Base-by-base conservation (phyloP, 2,797 vertebrate species). In the Chanos chanos region DNA sequence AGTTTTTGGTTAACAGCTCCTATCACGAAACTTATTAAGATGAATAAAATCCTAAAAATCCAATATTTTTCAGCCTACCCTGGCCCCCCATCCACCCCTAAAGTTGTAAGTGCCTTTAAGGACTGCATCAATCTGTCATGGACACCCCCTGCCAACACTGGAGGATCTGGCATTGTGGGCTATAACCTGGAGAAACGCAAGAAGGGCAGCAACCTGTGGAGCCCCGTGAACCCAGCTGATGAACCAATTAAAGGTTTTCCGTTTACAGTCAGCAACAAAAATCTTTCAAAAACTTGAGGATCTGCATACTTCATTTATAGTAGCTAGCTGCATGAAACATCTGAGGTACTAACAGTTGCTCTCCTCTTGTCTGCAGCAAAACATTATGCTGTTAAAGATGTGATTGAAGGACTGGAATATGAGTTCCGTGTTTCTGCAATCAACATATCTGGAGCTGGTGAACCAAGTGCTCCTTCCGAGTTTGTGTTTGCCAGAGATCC, bases 111-210 rank as follows among this genome's bases (percentile, higher is more conserved):
- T 22, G 84, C 90, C 70, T 92, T 84, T 69, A 94, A 83, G 67
- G 55, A 88, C 64, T 82, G 80, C 65, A 85, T 97, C 76, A 90
- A 67, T 1, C 81, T 97, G 28, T 58, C 87, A 4, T 97, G 95
- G 96, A 64, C 53, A 21, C 82, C 86, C 5, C 94, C 94, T 1
- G 3, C 53, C 9, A 83, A 88, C 62, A 88, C 87, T 0, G 91
- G 93, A 41, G 87, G 87, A 12, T 89, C 90, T 40, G 83, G 40
- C 51, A 88, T 96, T 70, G 55, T 90, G 51, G 94, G 95, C 30
- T 97, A 95, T 68, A 76, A 89, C 0, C 3, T 95, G 22, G 94
- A 98, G 64, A 97, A 92, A 70, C 89, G 93, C 73, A 94, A 94
- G 81, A 93, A 89, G 54, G 94, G 94, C 2, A 94, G 92, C 71